Conservation (phyloP, 2,888 invertebrate genomes). For the Piscicola geometra region DNA sequence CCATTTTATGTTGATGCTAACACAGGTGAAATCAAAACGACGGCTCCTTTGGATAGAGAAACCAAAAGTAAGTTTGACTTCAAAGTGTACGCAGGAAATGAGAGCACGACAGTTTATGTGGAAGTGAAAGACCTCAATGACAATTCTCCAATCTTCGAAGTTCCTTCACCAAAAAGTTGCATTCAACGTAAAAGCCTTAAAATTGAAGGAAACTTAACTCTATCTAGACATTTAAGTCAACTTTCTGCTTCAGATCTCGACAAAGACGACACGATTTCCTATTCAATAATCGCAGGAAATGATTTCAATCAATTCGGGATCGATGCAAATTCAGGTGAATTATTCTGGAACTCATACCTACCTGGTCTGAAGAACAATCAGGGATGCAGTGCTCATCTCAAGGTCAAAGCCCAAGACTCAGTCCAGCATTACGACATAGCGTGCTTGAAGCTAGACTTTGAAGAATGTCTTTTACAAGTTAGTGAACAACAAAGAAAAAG, state of each 20-base stretch:
- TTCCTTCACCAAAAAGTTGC: slow-evolving; percentile 22
- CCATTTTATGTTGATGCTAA: slow-evolving; percentile 19
- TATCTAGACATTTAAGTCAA: background rate
- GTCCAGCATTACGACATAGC: background rate
- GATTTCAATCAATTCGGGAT: slow-evolving; percentile 18
- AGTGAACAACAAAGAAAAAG: background rate
- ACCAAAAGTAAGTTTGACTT: slow-evolving; percentile 27
- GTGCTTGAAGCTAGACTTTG: slow-evolving; percentile 15
- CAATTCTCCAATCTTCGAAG: slow-evolving; percentile 23
- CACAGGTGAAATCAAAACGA: slow-evolving; percentile 27
- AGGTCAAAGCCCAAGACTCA: slow-evolving; percentile 6
- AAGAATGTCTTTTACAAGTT: slow-evolving; percentile 10
- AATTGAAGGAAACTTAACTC: slow-evolving; percentile 20
- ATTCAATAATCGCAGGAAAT: slow-evolving; percentile 13
- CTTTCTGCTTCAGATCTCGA: slow-evolving; percentile 14
- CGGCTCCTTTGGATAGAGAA: slow-evolving; percentile 29
- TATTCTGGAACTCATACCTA: slow-evolving; percentile 32
- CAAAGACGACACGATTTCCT: background rate
- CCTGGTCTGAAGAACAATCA: background rate
- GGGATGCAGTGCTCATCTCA: background rate
- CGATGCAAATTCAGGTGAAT: slow-evolving; percentile 8
- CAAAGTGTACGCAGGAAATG: slow-evolving; percentile 27
- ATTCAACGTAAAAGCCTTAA: background rate
- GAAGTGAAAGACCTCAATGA: slow-evolving; percentile 32
- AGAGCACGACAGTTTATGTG: slow-evolving; percentile 26